Conservation (phyloP, 2,888 invertebrate genomes). For the Watsonalla cultraria region DNA sequence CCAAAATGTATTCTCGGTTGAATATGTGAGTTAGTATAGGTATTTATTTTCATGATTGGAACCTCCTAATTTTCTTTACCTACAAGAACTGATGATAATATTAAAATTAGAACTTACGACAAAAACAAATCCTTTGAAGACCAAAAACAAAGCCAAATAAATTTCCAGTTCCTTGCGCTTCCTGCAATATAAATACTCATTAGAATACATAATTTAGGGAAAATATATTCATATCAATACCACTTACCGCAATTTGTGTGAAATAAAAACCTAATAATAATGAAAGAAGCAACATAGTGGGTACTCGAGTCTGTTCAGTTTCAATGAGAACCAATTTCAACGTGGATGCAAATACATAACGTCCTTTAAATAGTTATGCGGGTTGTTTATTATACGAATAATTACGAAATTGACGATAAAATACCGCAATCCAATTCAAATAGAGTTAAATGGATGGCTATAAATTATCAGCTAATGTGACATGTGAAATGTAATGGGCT, state of each 20-base stretch:
- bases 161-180: conserved; percentile 4
- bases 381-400: conserved; percentile 21
- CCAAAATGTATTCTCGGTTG: no score
- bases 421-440: not conserved
- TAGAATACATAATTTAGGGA: conserved; percentile 3
- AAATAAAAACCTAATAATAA: conserved; percentile 13
- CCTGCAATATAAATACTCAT: not conserved
- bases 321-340: conserved; percentile 3
- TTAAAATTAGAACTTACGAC: conserved; percentile 29
- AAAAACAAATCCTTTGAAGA: conserved; percentile 33
- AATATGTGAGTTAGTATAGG: no score
- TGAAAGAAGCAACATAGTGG: conserved; percentile 3
- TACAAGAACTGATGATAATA: no score
- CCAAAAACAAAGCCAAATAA: conserved; percentile 19
- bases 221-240: conserved; percentile 1
- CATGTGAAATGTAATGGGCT: not conserved
- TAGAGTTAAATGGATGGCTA: not conserved
- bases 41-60: no score
- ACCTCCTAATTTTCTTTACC: no score
- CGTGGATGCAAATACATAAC: conserved; percentile 1
- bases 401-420: conserved; percentile 7
- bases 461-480: not conserved
- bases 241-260: conserved; percentile 22
- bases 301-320: conserved; percentile 3
- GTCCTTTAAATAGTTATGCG: conserved; percentile 19